These are phyloP conservation scores for Lontra canadensis DNA, from an alignment of 2,113 vertebrate species.

Conservation along the genomic window DNA sequence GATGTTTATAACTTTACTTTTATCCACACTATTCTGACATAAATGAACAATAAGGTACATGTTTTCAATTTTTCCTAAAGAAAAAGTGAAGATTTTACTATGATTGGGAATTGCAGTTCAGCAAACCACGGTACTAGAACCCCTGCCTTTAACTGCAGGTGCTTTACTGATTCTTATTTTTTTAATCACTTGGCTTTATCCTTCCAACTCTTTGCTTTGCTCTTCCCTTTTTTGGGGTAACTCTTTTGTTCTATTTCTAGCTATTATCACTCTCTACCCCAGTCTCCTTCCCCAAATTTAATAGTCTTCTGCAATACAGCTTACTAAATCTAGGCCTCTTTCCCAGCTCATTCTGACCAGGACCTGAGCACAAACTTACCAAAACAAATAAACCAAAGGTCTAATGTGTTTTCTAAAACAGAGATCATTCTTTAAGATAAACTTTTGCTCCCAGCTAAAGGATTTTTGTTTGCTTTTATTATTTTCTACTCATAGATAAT, in stretches of 20 bases:
- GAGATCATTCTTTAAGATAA: not conserved
- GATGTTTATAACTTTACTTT: not conserved
- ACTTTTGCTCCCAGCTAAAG: not conserved
- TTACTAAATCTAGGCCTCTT: not conserved
- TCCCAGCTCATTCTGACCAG: not conserved
- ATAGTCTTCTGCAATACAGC: not conserved
- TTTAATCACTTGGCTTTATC: not conserved
- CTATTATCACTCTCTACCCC: not conserved
- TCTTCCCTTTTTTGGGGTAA: not conserved
- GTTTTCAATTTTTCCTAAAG: too few relatives aligned
- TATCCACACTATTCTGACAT: not conserved
- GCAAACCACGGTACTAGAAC: not conserved
- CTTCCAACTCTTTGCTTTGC: not conserved
- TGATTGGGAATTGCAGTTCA: not conserved
- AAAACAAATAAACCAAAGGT: not conserved
- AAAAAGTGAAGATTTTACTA: not conserved
- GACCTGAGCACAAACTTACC: not conserved
- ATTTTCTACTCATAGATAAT: not conserved
- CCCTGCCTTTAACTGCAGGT: not conserved
- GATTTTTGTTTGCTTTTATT: not conserved
- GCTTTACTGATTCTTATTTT: not conserved
- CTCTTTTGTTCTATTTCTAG: not conserved
- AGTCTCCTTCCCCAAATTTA: not conserved
- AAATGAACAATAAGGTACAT: not conserved
- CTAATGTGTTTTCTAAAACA: not conserved